Percentiles rank a stretch among this genome's conserved stretches.
phyloP scores from a whole-genome alignment of 2,888 invertebrate species.

The Drosophila robusta region DNA sequence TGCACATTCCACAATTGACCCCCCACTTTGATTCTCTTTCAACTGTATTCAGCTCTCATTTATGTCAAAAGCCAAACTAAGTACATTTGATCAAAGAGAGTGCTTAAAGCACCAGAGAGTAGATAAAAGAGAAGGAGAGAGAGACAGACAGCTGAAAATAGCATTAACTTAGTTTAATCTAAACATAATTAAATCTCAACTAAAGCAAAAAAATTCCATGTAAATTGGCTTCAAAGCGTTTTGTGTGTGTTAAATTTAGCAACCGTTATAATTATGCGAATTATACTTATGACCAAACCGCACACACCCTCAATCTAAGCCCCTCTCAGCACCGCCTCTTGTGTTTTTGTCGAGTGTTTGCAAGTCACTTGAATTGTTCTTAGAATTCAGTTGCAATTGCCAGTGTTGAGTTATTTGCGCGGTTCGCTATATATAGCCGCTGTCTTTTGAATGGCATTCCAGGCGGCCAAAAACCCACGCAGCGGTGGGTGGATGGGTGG shows the following conservation, averaged over 20 bases:
- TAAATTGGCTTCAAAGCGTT: slow-evolving; percentile 23
- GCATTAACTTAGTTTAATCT: slow-evolving; percentile 8
- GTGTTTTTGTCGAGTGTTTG: slow-evolving; percentile 31
- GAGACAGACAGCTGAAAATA: background rate
- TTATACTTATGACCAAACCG: slow-evolving; percentile 3
- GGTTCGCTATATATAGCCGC: slow-evolving; percentile 63
- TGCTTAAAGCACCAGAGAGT: background rate
- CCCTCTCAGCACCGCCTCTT: background rate
- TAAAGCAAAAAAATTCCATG: slow-evolving; percentile 16
- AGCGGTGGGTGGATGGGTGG: slow-evolving; percentile 10
- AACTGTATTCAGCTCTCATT: background rate
- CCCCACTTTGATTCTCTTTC: background rate
- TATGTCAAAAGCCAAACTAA: too few species aligned
- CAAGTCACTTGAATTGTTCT: slow-evolving; percentile 46
- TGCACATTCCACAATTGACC: too few species aligned
- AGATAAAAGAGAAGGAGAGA: background rate
- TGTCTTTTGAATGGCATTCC: slow-evolving; percentile 69
- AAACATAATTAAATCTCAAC: slow-evolving; percentile 6
- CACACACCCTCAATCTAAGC: background rate
- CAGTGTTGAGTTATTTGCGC: slow-evolving; percentile 44
- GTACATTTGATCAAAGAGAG: background rate
- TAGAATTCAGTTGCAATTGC: slow-evolving; percentile 53
- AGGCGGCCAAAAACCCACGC: slow-evolving; percentile 44
- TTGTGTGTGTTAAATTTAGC: slow-evolving; percentile 23
- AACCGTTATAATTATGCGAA: slow-evolving; percentile 35